Evolutionary conservation across 2,888 invertebrate genomes (phyloP).

Genomic region (Macaria notata): DNA sequence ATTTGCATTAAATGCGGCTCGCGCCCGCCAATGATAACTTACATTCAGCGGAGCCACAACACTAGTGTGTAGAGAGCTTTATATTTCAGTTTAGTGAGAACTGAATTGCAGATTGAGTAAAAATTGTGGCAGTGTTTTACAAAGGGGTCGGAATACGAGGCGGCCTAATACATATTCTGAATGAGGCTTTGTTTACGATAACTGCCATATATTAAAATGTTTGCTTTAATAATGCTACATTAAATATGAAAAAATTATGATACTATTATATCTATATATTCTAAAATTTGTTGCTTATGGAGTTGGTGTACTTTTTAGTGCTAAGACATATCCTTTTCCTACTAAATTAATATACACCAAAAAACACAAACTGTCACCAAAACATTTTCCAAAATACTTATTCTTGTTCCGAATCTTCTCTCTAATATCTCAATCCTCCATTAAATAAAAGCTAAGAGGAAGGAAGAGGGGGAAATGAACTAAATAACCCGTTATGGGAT

Average conservation of each 20-base stretch:
- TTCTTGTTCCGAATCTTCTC: neutral
- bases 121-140: constrained; percentile 12
- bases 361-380: no score
- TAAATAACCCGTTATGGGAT: constrained; percentile 67
- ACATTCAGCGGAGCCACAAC: constrained; percentile 54
- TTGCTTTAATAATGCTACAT: no score
- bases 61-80: constrained; percentile 47
- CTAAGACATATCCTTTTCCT: no score
- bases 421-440: constrained; percentile 25
- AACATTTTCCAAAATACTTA: no score
- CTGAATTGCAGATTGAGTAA: constrained; percentile 37
- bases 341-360: no score
- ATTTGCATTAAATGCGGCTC: constrained; percentile 79
- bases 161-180: neutral
- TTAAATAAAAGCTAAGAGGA: constrained; percentile 39
- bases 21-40: constrained; percentile 68
- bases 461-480: constrained; percentile 53
- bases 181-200: no score
- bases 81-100: constrained; percentile 41
- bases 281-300: no score
- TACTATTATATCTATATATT: no score
- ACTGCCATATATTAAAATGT: no score
- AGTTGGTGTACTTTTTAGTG: no score
- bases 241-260: no score
- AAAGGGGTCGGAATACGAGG: neutral